Percentiles rank a stretch among this genome's conserved stretches.
phyloP scores from a whole-genome alignment of 2,888 invertebrate species.

The Platycnemis pennipes region DNA sequence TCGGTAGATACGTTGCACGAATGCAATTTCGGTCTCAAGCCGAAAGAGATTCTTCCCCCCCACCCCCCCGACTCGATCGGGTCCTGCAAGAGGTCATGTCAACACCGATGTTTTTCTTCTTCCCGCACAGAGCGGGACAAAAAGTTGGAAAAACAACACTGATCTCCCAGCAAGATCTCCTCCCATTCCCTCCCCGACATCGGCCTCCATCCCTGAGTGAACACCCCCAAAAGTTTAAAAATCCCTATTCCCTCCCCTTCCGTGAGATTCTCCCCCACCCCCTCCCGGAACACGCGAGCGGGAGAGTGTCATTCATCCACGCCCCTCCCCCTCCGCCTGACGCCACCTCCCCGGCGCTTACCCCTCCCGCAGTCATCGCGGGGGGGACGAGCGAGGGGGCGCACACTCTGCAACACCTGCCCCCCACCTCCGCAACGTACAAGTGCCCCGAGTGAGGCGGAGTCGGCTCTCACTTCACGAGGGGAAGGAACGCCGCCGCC shows the following conservation, averaged over 20 bases:
- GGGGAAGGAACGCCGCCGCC: background rate
- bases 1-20: background rate
- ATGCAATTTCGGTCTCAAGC: constrained; percentile 18
- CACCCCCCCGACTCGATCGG: background rate
- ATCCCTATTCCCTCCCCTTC: background rate
- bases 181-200: background rate
- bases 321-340: background rate
- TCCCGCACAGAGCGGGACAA: background rate
- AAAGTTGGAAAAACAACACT: constrained; percentile 1
- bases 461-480: too few species aligned
- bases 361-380: background rate
- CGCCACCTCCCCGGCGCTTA: background rate
- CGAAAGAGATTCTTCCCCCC: background rate
- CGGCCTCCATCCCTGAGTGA: too few species aligned
- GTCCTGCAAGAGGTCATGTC: constrained; percentile 14
- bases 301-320: too few species aligned
- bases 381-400: background rate
- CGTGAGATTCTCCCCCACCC: background rate
- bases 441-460: background rate
- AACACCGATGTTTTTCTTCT: constrained; percentile 5
- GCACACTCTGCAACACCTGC: background rate
- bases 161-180: constrained; percentile 12
- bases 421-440: background rate
- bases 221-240: background rate
- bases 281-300: background rate